Evolutionary conservation across 2,888 invertebrate species (phyloP), one percentile per base, ranked within the genome.

Genomic region (Argyresthia albistria): DNA sequence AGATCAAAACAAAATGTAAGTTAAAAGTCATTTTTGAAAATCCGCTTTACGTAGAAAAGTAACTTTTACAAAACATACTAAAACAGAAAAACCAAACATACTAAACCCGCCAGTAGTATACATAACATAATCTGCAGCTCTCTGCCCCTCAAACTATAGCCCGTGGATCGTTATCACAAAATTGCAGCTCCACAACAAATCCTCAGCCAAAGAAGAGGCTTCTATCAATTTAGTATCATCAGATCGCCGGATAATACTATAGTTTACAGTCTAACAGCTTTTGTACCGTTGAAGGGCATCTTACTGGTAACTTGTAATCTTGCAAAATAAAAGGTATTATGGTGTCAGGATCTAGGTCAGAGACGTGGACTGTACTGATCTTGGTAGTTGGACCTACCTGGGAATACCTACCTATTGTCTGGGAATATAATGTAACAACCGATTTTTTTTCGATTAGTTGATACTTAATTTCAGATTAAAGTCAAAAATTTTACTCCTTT

Each of bases 341-440:
- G 51, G 52, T 42, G 50, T 43, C 39, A 14, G 47, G 54, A 57
- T 57, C 36, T 54, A 53, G 57, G 57, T 54, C 54, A 46, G 51
- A 25, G 25, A 6, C 25, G 25, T 2, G 25, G 6, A 25, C 25
- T 6, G 25, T 25, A 25, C 6, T 6, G 25, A 6, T 25, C 25
- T 25, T 25, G 25, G 25, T 25, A 6, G 25, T 25, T 25, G 25
- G 25, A 25, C 25, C 25, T 25, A 2, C 3, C 2, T 25, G 25
- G n/a, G n/a, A n/a, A n/a, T n/a, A n/a, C n/a, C n/a, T n/a, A n/a
- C n/a, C 25, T 25, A 6, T 25, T 25, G 25, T 25, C 25, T 25
- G 6, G 25, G 25, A 25, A 25, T 2, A 25, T 25, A 25, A 25
- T 25, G 25, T n/a, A n/a, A n/a, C n/a, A n/a, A n/a, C n/a, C n/a